A percentile compares a stretch with the other conserved stretches of the same genome.
Conservation (phyloP, 2,113 vertebrate genomes). For the Psephotus haematonotus region DNA sequence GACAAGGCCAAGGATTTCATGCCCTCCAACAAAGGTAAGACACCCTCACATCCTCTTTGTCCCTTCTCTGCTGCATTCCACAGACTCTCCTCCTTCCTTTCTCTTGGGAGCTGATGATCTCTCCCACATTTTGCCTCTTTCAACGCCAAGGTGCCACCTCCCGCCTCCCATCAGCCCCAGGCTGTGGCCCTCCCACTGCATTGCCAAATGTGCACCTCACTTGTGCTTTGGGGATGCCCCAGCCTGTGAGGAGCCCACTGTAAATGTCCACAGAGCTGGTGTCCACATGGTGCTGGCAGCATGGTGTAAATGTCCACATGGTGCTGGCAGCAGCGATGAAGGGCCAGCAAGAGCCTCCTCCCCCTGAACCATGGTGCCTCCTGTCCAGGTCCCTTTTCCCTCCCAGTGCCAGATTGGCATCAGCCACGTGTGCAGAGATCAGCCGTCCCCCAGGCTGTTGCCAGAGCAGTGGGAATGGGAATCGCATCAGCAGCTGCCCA, state of each 20-base stretch:
- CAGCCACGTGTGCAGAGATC: not conserved
- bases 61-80: not conserved
- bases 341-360: not conserved
- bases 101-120: not conserved
- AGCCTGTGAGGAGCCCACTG: not conserved
- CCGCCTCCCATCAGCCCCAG: not conserved
- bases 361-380: not conserved
- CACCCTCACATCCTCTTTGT: not conserved
- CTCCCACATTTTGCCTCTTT: slow-evolving; percentile 22
- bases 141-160: slow-evolving; percentile 53
- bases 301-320: not conserved
- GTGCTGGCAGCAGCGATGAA: not conserved
- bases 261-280: not conserved
- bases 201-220: slow-evolving; percentile 28
- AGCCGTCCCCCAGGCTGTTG: slow-evolving; percentile 53
- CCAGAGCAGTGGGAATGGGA: slow-evolving; percentile 70
- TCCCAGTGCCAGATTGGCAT: not conserved
- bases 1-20: slow-evolving; percentile 97
- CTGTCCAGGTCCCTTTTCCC: not conserved
- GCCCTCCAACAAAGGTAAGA: slow-evolving; percentile 87
- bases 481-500: slow-evolving; percentile 77
- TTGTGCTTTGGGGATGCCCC: not conserved
- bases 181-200: not conserved
- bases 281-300: not conserved
- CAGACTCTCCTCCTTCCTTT: not conserved